Base-by-base conservation (phyloP, 2,888 invertebrate species). In the Villa cingulata region DNA sequence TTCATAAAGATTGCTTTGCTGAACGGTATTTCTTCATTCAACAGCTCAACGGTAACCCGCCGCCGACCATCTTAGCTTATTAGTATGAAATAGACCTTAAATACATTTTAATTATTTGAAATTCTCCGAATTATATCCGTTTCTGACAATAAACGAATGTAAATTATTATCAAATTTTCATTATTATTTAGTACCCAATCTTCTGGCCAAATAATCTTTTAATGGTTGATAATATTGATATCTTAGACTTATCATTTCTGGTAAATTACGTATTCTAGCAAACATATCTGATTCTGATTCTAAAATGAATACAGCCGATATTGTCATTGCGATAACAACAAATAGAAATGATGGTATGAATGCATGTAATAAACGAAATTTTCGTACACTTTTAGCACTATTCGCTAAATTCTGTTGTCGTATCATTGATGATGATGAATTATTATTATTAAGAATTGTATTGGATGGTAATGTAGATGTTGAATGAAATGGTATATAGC, bases 181-280 rank as follows among this genome's bases (percentile, higher is more conserved):
- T n/a, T 23, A 7, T 23, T 32, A 32, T 43, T 48, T 50, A 19
- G 44, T 45, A 18, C 48, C 49, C 40, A 54, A 48, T 40, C 48
- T 46, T 49, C 48, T 50, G 17, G 49, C 43, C 27, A 86, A 68
- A 67, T 81, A 86, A 61, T 86, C 81, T 66, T 87, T 88, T 48
- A 86, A 72, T 20, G 89, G 88, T 59, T 82, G 80, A 70, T 89
- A 90, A 70, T 88, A 86, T 60, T 86, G 84, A 57, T 81, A 79
- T 51, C 81, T 77, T 48, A 89, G 73, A 43, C 83, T 75, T 36
- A 78, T 63, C 70, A 89, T 77, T 70, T 89, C 88, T 27, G 88
- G 88, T 61, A 81, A 77, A 60, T 81, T 79, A 51, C 81, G 77
- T 51, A 88, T 66, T 34, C 74, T 73, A 49, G 78, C 76, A 56